These are phyloP conservation scores for Trachurus trachurus DNA, from an alignment of 2,797 vertebrate species.

Conservation along the genomic window DNA sequence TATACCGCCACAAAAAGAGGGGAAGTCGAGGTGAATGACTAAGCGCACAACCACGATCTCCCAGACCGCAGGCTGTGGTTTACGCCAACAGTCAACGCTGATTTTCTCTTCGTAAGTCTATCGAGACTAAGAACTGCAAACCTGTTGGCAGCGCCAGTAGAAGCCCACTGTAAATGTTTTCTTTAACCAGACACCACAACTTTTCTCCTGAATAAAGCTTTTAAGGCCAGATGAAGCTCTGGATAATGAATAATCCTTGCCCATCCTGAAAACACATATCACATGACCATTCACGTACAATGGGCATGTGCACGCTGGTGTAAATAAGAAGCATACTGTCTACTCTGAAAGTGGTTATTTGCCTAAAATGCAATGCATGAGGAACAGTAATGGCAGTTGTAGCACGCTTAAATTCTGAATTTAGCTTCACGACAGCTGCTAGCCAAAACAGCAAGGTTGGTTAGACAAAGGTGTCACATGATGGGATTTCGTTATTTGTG, in stretches of 20 bases:
- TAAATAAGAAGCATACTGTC: background rate
- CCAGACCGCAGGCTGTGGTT: constrained; percentile 4
- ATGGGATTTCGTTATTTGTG: no score
- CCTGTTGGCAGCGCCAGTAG: constrained; percentile 11
- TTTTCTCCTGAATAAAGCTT: constrained; percentile 5
- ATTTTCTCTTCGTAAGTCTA: constrained; percentile 29
- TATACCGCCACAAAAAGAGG: constrained; percentile 13
- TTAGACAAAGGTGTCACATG: background rate
- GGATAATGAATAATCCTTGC: background rate
- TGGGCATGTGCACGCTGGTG: background rate
- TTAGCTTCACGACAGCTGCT: background rate
- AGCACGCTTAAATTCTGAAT: background rate
- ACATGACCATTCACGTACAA: background rate
- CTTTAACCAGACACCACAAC: constrained; percentile 14
- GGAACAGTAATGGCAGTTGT: background rate
- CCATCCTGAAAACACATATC: background rate
- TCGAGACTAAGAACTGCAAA: constrained; percentile 24
- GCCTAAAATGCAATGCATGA: background rate
- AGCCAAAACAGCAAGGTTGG: background rate
- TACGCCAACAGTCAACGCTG: constrained; percentile 7
- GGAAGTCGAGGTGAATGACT: constrained; percentile 23
- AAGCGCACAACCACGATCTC: constrained; percentile 9
- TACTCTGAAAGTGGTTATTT: background rate
- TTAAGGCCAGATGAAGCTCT: background rate
- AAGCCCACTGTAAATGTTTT: constrained; percentile 12